Percentiles rank a stretch among this genome's conserved stretches.
These are phyloP conservation scores for Osmerus eperlanus DNA, from an alignment of 2,113 vertebrate species.

Conservation along the genomic window DNA sequence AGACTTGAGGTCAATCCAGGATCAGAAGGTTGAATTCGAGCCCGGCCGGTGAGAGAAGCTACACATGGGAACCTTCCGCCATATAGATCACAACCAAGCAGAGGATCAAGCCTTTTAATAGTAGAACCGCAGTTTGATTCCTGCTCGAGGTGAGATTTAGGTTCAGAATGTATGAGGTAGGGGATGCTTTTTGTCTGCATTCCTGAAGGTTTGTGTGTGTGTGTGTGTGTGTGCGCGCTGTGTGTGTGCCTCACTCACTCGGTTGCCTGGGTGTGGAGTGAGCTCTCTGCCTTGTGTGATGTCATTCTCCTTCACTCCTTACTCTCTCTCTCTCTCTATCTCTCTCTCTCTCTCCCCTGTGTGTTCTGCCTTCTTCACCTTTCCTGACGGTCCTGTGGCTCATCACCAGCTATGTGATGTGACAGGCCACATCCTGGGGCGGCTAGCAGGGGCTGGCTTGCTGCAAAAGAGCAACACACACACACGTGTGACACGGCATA, in stretches of 20 bases:
- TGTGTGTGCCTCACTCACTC: no score
- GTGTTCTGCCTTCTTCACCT: slow-evolving; percentile 92
- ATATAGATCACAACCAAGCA: slow-evolving; percentile 21
- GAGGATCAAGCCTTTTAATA: slow-evolving; percentile 28
- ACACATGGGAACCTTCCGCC: neutral
- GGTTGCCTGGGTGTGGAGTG: no score
- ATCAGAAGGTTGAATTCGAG: no score
- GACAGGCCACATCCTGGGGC: slow-evolving; percentile 98
- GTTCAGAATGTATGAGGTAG: slow-evolving; percentile 11
- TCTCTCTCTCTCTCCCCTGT: slow-evolving; percentile 52
- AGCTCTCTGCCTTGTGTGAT: slow-evolving; percentile 18
- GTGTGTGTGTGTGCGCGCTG: no score
- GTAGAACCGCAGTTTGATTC: slow-evolving; percentile 27
- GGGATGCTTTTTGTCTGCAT: neutral
- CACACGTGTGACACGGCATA: slow-evolving; percentile 15
- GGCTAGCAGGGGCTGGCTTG: slow-evolving; percentile 81
- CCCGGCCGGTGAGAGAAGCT: no score
- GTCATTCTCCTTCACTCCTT: slow-evolving; percentile 21
- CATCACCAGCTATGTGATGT: slow-evolving; percentile 94
- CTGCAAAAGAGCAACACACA: slow-evolving; percentile 89
- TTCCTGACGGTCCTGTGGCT: slow-evolving; percentile 90
- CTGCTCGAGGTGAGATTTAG: slow-evolving; percentile 16
- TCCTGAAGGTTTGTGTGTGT: no score
- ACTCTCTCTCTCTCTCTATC: slow-evolving; percentile 16
- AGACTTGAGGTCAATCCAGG: no score